These are phyloP conservation scores for Cartodere bifasciata DNA, from an alignment of 2,888 invertebrate genomes.

Conservation along the genomic window DNA sequence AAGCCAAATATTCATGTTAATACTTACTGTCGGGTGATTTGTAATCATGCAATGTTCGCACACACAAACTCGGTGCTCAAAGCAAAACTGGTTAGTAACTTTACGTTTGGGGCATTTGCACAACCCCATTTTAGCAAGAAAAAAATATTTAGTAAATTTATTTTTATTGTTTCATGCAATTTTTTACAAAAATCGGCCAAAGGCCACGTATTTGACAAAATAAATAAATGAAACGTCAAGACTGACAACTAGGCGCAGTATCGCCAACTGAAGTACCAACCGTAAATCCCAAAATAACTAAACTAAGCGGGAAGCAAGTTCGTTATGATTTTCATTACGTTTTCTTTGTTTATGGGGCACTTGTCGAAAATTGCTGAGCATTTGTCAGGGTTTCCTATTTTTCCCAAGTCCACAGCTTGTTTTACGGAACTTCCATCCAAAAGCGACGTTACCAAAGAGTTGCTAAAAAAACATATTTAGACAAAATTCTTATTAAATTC, in stretches of 20 bases:
- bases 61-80: conserved; percentile 97
- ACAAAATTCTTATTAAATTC: not conserved
- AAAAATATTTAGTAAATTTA: too few species aligned
- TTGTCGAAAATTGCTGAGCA: conserved; percentile 48
- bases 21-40: conserved; percentile 82
- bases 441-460: conserved; percentile 53
- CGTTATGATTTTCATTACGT: conserved; percentile 52
- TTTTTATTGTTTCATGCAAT: too few species aligned
- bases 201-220: too few species aligned
- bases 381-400: conserved; percentile 41
- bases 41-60: conserved; percentile 97
- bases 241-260: too few species aligned
- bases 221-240: too few species aligned
- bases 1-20: conserved; percentile 5
- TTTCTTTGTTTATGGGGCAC: conserved; percentile 57
- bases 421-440: conserved; percentile 60
- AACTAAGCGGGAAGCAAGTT: conserved; percentile 44
- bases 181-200: too few species aligned
- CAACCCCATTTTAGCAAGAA: conserved; percentile 64
- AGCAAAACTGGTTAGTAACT: conserved; percentile 98
- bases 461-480: conserved; percentile 38
- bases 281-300: not conserved
- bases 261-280: too few species aligned
- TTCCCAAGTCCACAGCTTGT: conserved; percentile 53
- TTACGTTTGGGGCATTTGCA: conserved; percentile 97